Conservation (phyloP, 2,888 invertebrate genomes). For the Deilephila porcellus region DNA sequence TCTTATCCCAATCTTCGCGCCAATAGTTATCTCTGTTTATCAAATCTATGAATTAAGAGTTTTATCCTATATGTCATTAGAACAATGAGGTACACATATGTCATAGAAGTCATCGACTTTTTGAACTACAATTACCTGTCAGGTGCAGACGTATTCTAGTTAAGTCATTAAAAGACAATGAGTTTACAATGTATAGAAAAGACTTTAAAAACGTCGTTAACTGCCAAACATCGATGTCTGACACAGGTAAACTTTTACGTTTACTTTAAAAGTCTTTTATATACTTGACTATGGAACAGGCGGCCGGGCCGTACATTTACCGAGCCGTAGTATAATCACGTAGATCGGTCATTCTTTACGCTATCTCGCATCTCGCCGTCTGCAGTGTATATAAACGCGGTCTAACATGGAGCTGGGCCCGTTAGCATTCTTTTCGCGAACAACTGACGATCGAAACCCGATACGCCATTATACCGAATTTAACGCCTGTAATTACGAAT, state of each 20-base stretch:
- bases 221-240: not conserved
- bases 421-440: constrained; percentile 77
- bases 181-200: constrained; percentile 1
- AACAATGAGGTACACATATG: no score
- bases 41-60: no score
- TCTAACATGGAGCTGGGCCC: constrained; percentile 64
- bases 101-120: not conserved
- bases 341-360: constrained; percentile 54
- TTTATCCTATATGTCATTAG: no score
- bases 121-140: not conserved
- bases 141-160: not conserved
- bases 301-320: constrained; percentile 11
- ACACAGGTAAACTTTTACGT: not conserved
- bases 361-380: constrained; percentile 52
- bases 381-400: constrained; percentile 49
- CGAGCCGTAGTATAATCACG: constrained; percentile 41
- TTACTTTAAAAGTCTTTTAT: constrained; percentile 11
- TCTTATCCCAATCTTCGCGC: no score
- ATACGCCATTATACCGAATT: constrained; percentile 67
- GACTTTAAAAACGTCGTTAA: constrained; percentile 4
- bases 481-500: constrained; percentile 73
- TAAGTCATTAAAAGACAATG: not conserved
- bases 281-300: not conserved
- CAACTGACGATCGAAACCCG: constrained; percentile 58
- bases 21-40: no score